Conservation (phyloP, 2,888 invertebrate species). For the Mellilla xanthometata region DNA sequence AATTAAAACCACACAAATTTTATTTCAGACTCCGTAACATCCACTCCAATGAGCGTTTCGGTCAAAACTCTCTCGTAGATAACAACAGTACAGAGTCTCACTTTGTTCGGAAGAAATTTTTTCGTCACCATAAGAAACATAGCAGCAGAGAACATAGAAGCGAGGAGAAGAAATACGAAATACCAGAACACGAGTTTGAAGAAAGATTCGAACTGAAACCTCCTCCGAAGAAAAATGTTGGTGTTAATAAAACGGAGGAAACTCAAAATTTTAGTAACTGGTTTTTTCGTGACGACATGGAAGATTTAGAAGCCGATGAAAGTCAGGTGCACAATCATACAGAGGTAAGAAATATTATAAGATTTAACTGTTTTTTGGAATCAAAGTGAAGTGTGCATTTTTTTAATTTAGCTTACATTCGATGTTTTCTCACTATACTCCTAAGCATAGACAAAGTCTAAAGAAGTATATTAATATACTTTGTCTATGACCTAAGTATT, state of each 20-base stretch:
- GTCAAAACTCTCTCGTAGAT: constrained; percentile 48
- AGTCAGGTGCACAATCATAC: constrained; percentile 51
- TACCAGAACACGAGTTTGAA: constrained; percentile 84
- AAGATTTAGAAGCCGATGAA: constrained; percentile 70
- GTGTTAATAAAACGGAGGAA: constrained; percentile 33
- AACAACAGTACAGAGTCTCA: constrained; percentile 42
- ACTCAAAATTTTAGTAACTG: constrained; percentile 58
- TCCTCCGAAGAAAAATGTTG: constrained; percentile 54
- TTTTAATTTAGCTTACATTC: too few relatives aligned
- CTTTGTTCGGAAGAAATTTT: constrained; percentile 60
- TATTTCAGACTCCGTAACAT: constrained; percentile 64
- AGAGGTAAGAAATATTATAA: constrained; percentile 54
- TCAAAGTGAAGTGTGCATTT: too few relatives aligned
- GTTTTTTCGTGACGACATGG: constrained; percentile 67
- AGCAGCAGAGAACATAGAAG: constrained; percentile 43
- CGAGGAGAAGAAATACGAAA: constrained; percentile 54
- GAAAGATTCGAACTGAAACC: constrained; percentile 80
- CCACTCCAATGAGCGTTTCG: constrained; percentile 56
- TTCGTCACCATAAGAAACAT: constrained; percentile 69
- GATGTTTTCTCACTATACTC: too few relatives aligned
- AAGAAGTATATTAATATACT: too few relatives aligned
- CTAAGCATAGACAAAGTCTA: too few relatives aligned
- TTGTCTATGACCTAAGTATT: too few relatives aligned
- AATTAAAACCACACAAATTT: too few relatives aligned
- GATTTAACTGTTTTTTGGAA: too few relatives aligned